Base-by-base conservation (phyloP, 2,888 invertebrate species). In the Flabesymbios commensalis region DNA sequence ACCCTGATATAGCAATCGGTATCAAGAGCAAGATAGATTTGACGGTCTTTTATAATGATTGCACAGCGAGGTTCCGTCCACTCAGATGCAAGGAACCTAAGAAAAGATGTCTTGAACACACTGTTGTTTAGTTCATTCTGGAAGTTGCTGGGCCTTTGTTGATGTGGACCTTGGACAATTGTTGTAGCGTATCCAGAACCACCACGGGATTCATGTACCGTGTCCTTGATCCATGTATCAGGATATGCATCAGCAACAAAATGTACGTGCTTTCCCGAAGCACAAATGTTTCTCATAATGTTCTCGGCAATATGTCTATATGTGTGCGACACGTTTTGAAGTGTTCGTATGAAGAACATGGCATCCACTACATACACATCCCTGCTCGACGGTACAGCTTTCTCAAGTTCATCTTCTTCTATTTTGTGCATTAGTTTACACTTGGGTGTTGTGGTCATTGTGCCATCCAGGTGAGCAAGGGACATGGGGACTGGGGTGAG, bases 401-500 rank as follows among this genome's bases (percentile, higher is more conserved):
- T 36, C n/a, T 22, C 48, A 3, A 47, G 28, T 17, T 22, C 5
- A 5, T 54, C 48, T 49, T 17, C 48, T 22, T 45, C 45, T 17
- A 45, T 10, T 24, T 45, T 45, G 14, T 45, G 14, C 45, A 45
- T 10, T 10, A 45, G 45, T 24, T 45, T 45, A 24, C n/a, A 10
- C 22, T 45, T 45, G 29, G 41, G 45, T 32, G 61, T 61, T 17
- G 42, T 56, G 10, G 42, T 41, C 51, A 61, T 57, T 17, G 17
- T 61, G 2, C 61, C 61, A 49, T 61, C 58, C 14, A 53, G 19
- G 4, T 36, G 26, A 17, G 60, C 62, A 32, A 59, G 32, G n/a
- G 53, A 49, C 3, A 61, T 43, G 17, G 61, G 61, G 2, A 61
- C 61, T 41, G 61, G 53, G 3, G 61, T 61, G 24, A 61, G 52